Percentiles rank a stretch among this genome's conserved stretches.
Evolutionary conservation across 2,888 invertebrate genomes (phyloP).

Genomic region (Xestia rhomboidea): DNA sequence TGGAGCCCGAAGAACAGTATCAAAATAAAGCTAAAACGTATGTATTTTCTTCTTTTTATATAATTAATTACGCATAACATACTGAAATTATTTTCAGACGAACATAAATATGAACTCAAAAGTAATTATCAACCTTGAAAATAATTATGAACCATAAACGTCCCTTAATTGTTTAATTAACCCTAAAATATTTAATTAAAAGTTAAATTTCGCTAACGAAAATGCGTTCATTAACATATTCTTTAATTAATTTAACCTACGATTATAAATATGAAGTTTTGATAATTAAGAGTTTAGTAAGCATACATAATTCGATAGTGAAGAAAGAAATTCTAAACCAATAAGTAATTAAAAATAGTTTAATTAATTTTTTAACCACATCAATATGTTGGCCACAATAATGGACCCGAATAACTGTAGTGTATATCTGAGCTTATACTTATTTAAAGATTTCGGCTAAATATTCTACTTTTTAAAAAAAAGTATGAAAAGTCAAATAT

Average conservation of each 20-base stretch:
- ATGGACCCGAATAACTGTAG: background rate
- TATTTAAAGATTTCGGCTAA: background rate
- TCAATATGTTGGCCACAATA: background rate
- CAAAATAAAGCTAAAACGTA: slow-evolving; percentile 90
- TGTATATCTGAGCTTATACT: background rate
- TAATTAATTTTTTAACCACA: background rate
- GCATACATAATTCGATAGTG: background rate
- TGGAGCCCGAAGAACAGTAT: slow-evolving; percentile 89
- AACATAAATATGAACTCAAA: slow-evolving; percentile 18
- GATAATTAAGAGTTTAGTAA: slow-evolving; percentile 19
- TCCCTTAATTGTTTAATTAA: slow-evolving; percentile 18
- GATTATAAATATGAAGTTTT: slow-evolving; percentile 1
- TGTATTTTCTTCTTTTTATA: slow-evolving; percentile 64
- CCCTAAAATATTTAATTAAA: slow-evolving; percentile 43
- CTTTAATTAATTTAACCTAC: background rate
- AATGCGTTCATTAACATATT: slow-evolving; percentile 15
- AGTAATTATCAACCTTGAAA: slow-evolving; percentile 28
- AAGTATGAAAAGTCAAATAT: background rate
- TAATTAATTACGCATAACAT: background rate
- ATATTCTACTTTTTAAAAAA: background rate
- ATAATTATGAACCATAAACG: background rate
- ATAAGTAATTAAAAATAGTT: slow-evolving; percentile 4
- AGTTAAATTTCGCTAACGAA: slow-evolving; percentile 21
- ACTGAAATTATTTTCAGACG: slow-evolving; percentile 1
- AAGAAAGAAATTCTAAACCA: background rate